Percentiles rank a stretch among this genome's conserved stretches.
phyloP scores from a whole-genome alignment of 2,113 vertebrate species.

The Anthoscopus minutus region DNA sequence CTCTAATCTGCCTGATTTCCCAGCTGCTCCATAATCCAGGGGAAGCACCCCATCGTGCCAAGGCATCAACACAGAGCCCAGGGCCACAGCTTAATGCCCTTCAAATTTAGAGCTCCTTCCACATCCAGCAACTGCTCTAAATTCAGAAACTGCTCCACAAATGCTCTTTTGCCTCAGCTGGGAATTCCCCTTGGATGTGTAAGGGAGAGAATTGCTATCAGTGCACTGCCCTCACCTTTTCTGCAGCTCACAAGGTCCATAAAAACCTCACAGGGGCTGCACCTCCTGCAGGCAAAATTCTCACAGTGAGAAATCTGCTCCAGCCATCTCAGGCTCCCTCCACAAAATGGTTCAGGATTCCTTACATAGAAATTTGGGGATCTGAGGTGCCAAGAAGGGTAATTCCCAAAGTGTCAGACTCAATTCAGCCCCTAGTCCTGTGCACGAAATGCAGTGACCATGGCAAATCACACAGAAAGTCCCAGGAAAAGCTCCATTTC shows the following conservation, averaged over 20 bases:
- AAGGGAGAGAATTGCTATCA: neutral
- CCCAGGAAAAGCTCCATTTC: neutral
- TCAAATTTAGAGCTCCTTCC: neutral
- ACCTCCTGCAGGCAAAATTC: neutral
- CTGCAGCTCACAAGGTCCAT: neutral
- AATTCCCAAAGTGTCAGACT: neutral
- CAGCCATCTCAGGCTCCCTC: neutral
- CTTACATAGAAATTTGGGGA: neutral
- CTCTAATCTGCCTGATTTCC: neutral
- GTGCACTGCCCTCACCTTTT: too few relatives aligned
- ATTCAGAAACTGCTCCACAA: neutral
- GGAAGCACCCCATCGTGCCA: neutral
- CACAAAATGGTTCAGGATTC: neutral
- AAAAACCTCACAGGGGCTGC: neutral
- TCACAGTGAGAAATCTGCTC: accelerated
- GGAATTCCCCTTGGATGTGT: neutral
- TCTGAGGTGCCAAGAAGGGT: neutral
- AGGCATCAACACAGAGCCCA: neutral
- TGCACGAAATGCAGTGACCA: neutral
- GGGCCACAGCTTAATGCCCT: neutral
- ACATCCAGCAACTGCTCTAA: neutral
- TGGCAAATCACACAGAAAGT: neutral
- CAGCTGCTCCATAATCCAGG: neutral
- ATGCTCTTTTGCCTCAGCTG: neutral
- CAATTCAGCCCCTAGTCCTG: neutral